Percentiles rank a stretch among this genome's conserved stretches.
Conservation (phyloP, 1,140 invertebrate genomes). For the Drosophila azteca region DNA sequence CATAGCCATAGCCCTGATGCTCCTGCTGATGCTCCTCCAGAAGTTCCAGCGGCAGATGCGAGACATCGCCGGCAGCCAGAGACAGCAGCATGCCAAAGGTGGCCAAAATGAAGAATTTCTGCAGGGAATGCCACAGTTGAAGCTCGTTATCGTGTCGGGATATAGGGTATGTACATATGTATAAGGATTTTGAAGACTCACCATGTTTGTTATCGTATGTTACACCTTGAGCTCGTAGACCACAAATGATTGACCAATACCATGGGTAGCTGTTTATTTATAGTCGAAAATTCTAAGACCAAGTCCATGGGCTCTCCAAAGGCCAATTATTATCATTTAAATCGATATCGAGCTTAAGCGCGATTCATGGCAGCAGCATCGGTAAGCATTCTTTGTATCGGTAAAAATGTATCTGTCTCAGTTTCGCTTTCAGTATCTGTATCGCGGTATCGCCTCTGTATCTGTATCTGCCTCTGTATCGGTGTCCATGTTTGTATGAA, state of each 20-base stretch:
- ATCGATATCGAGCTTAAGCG: slow-evolving; percentile 54
- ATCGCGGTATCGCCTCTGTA: neutral
- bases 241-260: slow-evolving; percentile 66
- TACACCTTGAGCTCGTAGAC: slow-evolving; percentile 73
- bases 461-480: slow-evolving; percentile 23
- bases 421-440: slow-evolving; percentile 28
- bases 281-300: slow-evolving; percentile 76
- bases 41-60: slow-evolving; percentile 63
- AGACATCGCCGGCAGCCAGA: slow-evolving; percentile 67
- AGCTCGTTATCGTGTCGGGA: neutral
- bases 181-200: slow-evolving; percentile 38
- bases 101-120: slow-evolving; percentile 58
- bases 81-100: slow-evolving; percentile 49
- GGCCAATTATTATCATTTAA: slow-evolving; percentile 82
- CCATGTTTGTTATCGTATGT: slow-evolving; percentile 55
- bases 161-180: neutral
- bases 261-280: slow-evolving; percentile 66
- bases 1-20: slow-evolving; percentile 66
- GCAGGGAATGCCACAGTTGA: neutral
- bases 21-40: slow-evolving; percentile 29
- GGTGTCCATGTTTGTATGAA: slow-evolving; percentile 56
- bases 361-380: slow-evolving; percentile 26
- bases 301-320: slow-evolving; percentile 69
- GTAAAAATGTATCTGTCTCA: slow-evolving; percentile 31
- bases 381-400: slow-evolving; percentile 51